These are phyloP conservation scores for Hetaerina titia DNA, from an alignment of 2,888 invertebrate genomes.

Conservation along the genomic window DNA sequence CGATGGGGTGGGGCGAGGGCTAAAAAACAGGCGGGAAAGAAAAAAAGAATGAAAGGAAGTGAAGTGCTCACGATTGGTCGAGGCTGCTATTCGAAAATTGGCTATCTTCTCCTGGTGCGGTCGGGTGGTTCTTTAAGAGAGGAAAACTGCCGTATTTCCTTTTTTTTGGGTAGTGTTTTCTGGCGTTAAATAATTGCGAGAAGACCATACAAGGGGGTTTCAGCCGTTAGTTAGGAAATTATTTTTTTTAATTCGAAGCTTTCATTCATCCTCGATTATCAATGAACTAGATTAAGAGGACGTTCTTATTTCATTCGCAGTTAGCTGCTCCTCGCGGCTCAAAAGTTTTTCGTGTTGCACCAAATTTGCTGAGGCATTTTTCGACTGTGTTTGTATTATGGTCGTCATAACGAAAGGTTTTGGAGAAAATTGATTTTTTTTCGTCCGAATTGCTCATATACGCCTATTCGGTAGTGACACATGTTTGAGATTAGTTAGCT, in stretches of 20 bases:
- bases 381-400: neutral
- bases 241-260: neutral
- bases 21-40: neutral
- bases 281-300: neutral
- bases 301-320: neutral
- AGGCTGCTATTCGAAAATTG: conserved; percentile 59
- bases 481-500: neutral
- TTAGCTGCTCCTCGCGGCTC: neutral
- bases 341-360: neutral
- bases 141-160: conserved; percentile 36
- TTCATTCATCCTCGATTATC: neutral
- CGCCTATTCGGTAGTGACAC: neutral
- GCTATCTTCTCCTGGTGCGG: conserved; percentile 35
- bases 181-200: conserved; percentile 53
- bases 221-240: neutral
- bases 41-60: conserved; percentile 23
- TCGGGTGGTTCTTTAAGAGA: conserved; percentile 44
- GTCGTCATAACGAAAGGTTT: neutral
- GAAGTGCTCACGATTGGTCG: conserved; percentile 59
- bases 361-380: neutral
- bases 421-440: neutral
- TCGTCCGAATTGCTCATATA: neutral
- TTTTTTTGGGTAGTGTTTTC: conserved; percentile 38
- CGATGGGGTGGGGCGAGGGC: neutral
- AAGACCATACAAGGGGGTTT: neutral